A percentile compares a stretch with the other conserved stretches of the same genome.
Evolutionary conservation across 2,797 vertebrate genomes (phyloP).

Genomic region (Oreochromis grahami): DNA sequence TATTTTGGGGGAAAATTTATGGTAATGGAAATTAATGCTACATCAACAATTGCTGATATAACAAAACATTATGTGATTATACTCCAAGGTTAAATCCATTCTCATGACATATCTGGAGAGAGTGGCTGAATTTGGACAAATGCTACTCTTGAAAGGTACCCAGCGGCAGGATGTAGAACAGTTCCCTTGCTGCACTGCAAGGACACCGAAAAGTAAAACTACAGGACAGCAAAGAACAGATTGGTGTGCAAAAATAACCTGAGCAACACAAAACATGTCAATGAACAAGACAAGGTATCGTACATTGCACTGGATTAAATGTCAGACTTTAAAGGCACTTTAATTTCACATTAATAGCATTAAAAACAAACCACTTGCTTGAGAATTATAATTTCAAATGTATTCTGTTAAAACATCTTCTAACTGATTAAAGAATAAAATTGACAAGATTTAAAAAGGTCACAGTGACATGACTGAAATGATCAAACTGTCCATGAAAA

Average conservation of each 20-base stretch:
- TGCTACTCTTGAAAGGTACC: conserved; percentile 6
- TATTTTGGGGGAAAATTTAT: not conserved
- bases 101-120: not conserved
- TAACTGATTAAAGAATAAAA: not conserved
- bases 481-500: not conserved
- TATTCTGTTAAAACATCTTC: not conserved
- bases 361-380: not conserved
- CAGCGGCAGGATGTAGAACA: conserved; percentile 63
- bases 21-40: not conserved
- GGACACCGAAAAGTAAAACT: conserved; percentile 71
- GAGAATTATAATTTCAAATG: not conserved
- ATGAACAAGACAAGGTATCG: conserved; percentile 35
- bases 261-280: conserved; percentile 17
- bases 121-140: conserved; percentile 21
- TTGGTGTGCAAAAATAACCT: conserved; percentile 66
- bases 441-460: not conserved
- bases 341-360: not conserved
- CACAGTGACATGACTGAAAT: not conserved
- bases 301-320: not conserved
- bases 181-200: conserved; percentile 70
- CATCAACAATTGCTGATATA: not conserved
- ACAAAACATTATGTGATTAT: not conserved
- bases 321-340: not conserved
- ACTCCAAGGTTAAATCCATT: not conserved
- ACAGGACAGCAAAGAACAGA: conserved; percentile 66